phyloP scores from a whole-genome alignment of 1,140 invertebrate genomes.

The Capitella teleta region DNA sequence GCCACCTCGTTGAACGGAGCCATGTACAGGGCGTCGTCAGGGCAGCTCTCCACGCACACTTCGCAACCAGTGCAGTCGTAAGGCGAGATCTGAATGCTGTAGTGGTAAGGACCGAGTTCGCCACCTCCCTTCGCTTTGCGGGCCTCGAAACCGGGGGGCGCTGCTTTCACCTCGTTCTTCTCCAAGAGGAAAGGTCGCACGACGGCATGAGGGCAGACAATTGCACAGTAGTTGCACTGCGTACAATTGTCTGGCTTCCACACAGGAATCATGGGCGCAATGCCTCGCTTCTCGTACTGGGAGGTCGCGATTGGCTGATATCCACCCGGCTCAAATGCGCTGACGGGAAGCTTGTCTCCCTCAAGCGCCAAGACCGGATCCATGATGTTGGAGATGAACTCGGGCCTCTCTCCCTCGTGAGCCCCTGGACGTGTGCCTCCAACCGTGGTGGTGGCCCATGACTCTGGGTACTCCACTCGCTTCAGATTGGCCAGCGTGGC shows the following conservation, averaged over 20 bases:
- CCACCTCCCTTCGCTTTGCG: conserved; percentile 13
- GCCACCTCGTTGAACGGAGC: conserved; percentile 14
- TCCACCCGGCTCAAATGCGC: conserved; percentile 13
- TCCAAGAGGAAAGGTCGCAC: conserved; percentile 12
- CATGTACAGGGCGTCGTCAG: conserved; percentile 15
- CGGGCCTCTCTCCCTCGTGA: conserved; percentile 2
- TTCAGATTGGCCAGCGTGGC: conserved; percentile 5
- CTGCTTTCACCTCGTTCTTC: conserved; percentile 8
- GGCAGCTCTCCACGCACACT: conserved; percentile 13
- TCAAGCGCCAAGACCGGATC: conserved; percentile 13
- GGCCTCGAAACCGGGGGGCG: conserved; percentile 13
- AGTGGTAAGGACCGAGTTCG: conserved; percentile 10
- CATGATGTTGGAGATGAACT: conserved; percentile 14
- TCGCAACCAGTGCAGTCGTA: conserved; percentile 14
- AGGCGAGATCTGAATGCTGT: conserved; percentile 14
- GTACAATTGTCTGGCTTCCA: conserved; percentile 15
- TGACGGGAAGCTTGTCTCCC: conserved; percentile 14
- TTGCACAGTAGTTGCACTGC: conserved; percentile 15
- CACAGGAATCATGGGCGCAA: conserved; percentile 12
- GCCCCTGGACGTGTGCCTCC: neutral
- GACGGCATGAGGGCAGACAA: conserved; percentile 15
- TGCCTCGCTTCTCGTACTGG: conserved; percentile 13
- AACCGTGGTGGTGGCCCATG: neutral
- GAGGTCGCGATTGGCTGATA: conserved; percentile 12
- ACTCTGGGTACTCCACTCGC: conserved; percentile 9